Base-by-base conservation (phyloP, 2,797 vertebrate genomes). In the Eremophila alpestris region DNA sequence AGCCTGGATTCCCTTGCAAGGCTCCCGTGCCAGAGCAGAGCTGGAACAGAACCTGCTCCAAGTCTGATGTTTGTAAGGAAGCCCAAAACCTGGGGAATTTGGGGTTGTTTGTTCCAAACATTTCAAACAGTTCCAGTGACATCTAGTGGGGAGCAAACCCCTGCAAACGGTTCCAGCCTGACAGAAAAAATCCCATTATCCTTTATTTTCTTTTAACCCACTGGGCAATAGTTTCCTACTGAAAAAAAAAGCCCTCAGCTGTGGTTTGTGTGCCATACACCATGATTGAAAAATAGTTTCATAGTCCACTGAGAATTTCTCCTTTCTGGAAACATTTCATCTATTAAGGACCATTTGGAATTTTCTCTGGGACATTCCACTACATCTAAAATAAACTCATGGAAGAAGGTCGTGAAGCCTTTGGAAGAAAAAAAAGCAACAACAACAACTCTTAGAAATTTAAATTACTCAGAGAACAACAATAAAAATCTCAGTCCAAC, bases 51-150 rank as follows among this genome's bases (percentile, higher is more conserved):
- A 67, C 52, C 36, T 69, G 29, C 3, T 88, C 83, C 84, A 93
- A 94, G 59, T 12, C 55, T 89, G 45, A 11, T 6, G 2, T 38
- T 91, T 67, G 32, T 13, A 79, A 86, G 52, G 91, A 83, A 83
- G 56, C 74, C 86, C 80, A 84, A 79, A 96, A 88, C 62, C 49
- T 67, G 73, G 29, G 34, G 49, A 96, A 77, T 84, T 92, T 90
- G 95, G 95, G 95, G 93, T 94, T 90, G 90, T 68, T 96, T 83
- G 41, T 70, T 96, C 91, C 85, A 94, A 94, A 95, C 89, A 91
- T 96, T 96, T 96, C 94, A 96, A 96, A 84, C 95, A 96, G 96
- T 96, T 96, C 92, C 95, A 96, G 96, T 97, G 96, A 97, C 96
- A 97, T 95, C 96, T 97, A 97, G 96, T 94, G 96, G 96, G 94